Percentiles rank a stretch among this genome's conserved stretches.
Conservation (phyloP, 2,888 invertebrate species). For the Dasysyrphus albostriatus region DNA sequence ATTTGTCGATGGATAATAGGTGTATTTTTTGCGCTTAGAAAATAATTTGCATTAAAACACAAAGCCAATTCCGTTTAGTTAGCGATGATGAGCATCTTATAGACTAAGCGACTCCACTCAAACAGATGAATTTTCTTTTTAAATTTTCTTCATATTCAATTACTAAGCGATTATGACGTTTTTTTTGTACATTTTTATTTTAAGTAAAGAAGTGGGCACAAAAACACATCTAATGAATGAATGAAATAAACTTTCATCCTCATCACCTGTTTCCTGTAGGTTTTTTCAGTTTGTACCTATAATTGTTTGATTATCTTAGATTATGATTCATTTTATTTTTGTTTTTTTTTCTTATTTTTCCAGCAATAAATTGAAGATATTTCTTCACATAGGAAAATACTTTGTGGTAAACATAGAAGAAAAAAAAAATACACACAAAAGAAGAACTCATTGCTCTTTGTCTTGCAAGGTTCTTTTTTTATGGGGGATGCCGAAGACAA, state of each 20-base stretch:
- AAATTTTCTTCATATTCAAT: no score
- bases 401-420: not conserved
- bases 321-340: not conserved
- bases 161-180: no score
- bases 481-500: not conserved
- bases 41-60: no score
- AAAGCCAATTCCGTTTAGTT: no score
- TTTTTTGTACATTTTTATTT: no score
- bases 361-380: not conserved
- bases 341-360: not conserved
- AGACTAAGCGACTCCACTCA: no score
- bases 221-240: no score
- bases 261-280: not conserved
- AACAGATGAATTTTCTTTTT: no score
- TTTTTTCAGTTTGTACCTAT: not conserved
- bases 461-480: slow-evolving; percentile 5
- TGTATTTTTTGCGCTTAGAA: no score
- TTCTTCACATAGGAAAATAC: not conserved
- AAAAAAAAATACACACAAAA: not conserved
- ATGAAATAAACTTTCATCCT: not conserved
- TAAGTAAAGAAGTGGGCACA: no score
- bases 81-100: no score
- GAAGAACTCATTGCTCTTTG: not conserved
- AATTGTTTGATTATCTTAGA: not conserved
- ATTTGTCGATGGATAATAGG: not conserved